These are phyloP conservation scores for Caenorhabditis wallacei DNA, from an alignment of 2,888 invertebrate genomes.

Conservation along the genomic window DNA sequence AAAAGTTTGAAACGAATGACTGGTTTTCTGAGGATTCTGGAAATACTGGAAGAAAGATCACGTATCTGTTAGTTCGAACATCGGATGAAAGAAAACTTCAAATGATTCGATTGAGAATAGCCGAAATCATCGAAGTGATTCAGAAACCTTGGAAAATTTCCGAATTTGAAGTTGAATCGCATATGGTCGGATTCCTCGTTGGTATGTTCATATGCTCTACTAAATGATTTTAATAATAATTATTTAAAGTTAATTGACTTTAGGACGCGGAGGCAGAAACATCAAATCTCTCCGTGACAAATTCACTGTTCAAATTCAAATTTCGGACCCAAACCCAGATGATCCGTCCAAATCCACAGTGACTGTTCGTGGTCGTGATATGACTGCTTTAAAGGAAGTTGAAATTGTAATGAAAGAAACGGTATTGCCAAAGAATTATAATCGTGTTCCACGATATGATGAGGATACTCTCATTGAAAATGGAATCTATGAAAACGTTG, in stretches of 20 bases:
- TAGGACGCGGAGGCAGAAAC: slow-evolving; percentile 51
- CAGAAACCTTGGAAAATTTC: slow-evolving; percentile 38
- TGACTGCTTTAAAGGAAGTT: slow-evolving; percentile 40
- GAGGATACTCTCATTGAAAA: slow-evolving; percentile 47
- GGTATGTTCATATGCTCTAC: no score
- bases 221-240: not conserved
- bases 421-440: slow-evolving; percentile 41
- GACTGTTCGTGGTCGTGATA: slow-evolving; percentile 39
- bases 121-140: slow-evolving; percentile 53
- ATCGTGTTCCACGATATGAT: slow-evolving; percentile 35
- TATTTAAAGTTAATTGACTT: not conserved
- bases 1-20: slow-evolving; percentile 45
- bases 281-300: slow-evolving; percentile 48
- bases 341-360: slow-evolving; percentile 47
- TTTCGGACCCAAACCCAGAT: slow-evolving; percentile 46
- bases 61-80: slow-evolving; percentile 46
- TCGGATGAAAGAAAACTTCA: slow-evolving; percentile 32
- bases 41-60: slow-evolving; percentile 13
- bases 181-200: slow-evolving; percentile 57
- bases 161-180: slow-evolving; percentile 48
- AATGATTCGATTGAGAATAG: slow-evolving; percentile 43
- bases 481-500: slow-evolving; percentile 50
- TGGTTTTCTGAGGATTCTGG: slow-evolving; percentile 38
- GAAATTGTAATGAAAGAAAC: slow-evolving; percentile 55
- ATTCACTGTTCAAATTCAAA: slow-evolving; percentile 57